Evolutionary conservation across 2,797 vertebrate genomes (phyloP).

Genomic region (Craterocephalus amniculus): DNA sequence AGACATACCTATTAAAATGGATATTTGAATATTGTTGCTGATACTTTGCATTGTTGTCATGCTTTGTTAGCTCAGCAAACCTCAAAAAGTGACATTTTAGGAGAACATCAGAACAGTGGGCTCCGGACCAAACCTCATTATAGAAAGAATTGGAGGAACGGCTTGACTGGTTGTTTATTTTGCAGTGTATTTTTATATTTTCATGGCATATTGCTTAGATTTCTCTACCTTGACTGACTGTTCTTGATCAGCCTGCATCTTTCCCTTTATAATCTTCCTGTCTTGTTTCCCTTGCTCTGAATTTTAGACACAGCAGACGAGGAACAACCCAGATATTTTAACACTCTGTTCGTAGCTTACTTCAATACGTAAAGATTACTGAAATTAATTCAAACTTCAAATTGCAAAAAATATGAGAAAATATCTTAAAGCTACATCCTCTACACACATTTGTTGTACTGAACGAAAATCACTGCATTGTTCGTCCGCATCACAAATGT

Average conservation of each 20-base stretch:
- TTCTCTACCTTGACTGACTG: not conserved
- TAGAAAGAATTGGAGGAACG: too few species aligned
- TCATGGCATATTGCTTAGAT: not conserved
- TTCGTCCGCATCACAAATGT: too few species aligned
- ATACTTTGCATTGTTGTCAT: not conserved
- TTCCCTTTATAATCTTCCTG: not conserved
- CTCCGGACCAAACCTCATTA: not conserved
- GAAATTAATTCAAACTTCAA: too few species aligned
- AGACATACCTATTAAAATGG: not conserved
- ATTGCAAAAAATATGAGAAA: too few species aligned
- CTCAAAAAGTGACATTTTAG: not conserved
- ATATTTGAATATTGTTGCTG: not conserved
- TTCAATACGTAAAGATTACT: too few species aligned
- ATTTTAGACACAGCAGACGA: not conserved
- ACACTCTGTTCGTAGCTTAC: too few species aligned
- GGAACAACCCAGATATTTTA: not conserved
- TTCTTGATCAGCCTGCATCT: not conserved
- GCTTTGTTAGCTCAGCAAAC: not conserved
- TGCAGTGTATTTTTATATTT: not conserved
- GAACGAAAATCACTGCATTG: not conserved
- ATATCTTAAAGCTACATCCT: not conserved
- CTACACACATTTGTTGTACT: too few species aligned
- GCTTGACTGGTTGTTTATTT: not conserved
- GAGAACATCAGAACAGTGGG: not conserved
- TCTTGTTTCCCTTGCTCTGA: not conserved